Evolutionary conservation across 1,140 invertebrate species (phyloP).

Genomic region (Leptoteleia sp.): DNA sequence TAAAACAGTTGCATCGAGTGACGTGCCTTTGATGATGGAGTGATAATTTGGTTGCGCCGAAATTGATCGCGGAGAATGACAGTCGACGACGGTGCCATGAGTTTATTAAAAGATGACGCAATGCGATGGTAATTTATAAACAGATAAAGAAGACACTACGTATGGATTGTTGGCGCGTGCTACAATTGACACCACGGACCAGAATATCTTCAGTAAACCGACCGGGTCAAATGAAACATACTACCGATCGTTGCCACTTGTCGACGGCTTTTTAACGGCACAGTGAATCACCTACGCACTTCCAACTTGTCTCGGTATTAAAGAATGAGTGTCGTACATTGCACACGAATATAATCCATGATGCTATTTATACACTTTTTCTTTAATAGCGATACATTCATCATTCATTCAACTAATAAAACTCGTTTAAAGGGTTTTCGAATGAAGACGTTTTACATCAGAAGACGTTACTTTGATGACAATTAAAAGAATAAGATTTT

Average conservation of each 20-base stretch:
- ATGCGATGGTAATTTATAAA: slow-evolving; percentile 69
- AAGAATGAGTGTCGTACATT: slow-evolving; percentile 53
- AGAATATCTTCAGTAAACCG: slow-evolving; percentile 72
- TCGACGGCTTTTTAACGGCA: slow-evolving; percentile 63
- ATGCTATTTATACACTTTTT: slow-evolving; percentile 65
- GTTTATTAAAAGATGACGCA: slow-evolving; percentile 73
- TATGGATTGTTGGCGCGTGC: slow-evolving; percentile 77
- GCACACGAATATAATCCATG: slow-evolving; percentile 45
- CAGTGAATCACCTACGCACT: slow-evolving; percentile 65
- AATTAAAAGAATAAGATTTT: slow-evolving; percentile 16
- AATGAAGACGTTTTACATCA: slow-evolving; percentile 44
- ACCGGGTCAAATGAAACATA: slow-evolving; percentile 75
- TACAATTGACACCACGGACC: slow-evolving; percentile 74
- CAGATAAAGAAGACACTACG: slow-evolving; percentile 67
- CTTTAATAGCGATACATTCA: slow-evolving; percentile 57
- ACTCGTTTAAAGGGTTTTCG: slow-evolving; percentile 39
- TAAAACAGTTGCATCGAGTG: background rate
- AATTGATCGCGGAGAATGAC: slow-evolving; percentile 22
- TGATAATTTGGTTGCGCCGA: slow-evolving; percentile 29
- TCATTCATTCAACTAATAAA: slow-evolving; percentile 58
- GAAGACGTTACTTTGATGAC: slow-evolving; percentile 7
- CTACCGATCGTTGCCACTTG: slow-evolving; percentile 71
- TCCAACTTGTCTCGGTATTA: slow-evolving; percentile 51
- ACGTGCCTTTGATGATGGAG: background rate
- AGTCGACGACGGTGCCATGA: slow-evolving; percentile 3